Conservation (phyloP, 2,888 invertebrate species). For the Cabera pusaria region DNA sequence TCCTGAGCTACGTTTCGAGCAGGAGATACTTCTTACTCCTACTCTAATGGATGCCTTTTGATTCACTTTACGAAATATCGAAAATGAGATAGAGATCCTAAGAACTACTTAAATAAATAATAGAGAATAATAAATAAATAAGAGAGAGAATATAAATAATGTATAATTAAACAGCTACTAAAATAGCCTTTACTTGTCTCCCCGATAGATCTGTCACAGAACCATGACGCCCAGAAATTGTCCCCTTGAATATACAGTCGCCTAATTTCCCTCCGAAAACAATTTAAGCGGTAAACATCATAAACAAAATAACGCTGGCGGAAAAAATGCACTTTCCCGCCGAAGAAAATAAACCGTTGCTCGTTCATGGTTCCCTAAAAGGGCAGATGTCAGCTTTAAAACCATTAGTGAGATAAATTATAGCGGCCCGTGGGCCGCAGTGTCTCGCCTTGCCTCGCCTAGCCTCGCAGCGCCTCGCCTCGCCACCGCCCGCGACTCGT, state of each 20-base stretch:
- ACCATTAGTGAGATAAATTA: slow-evolving; percentile 75
- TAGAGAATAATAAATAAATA: no score
- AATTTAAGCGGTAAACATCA: slow-evolving; percentile 30
- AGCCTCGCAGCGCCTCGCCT: slow-evolving; percentile 25
- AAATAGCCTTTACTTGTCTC: no score
- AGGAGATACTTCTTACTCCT: no score
- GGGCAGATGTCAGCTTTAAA: slow-evolving; percentile 74
- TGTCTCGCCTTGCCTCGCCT: slow-evolving; percentile 16
- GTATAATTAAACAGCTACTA: no score
- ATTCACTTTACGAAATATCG: no score
- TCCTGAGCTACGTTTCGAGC: no score
- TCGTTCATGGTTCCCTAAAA: slow-evolving; percentile 53
- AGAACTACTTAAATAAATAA: no score
- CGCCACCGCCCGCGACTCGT: background rate
- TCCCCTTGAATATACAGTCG: slow-evolving; percentile 13
- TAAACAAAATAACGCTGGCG: slow-evolving; percentile 29
- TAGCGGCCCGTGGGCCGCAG: slow-evolving; percentile 39
- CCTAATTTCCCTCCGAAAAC: slow-evolving; percentile 28
- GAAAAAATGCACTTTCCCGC: slow-evolving; percentile 42
- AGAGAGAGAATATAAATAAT: no score
- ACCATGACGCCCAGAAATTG: background rate
- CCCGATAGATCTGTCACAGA: slow-evolving; percentile 5
- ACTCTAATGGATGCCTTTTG: no score
- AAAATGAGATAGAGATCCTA: no score
- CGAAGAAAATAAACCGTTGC: slow-evolving; percentile 38